A percentile compares a stretch with the other conserved stretches of the same genome.
Evolutionary conservation across 30 jellyfish, hydroid and myxozoan species (phyloP).

Genomic region (Pseudorhiza aurosa): DNA sequence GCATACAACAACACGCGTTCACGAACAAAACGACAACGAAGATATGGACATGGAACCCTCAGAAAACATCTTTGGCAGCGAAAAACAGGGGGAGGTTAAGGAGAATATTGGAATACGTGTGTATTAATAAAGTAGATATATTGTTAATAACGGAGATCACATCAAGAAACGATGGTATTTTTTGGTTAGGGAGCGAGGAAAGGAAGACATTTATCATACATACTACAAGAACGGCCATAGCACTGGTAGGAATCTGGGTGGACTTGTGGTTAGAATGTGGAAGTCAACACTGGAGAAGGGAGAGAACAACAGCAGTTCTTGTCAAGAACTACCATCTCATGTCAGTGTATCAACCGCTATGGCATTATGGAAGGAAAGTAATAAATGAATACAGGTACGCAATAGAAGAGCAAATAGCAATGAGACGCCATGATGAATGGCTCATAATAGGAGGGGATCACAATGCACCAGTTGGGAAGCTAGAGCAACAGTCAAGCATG

Average conservation of each 20-base stretch:
- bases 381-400: not conserved
- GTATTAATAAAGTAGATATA: not conserved
- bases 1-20: not conserved
- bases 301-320: not conserved
- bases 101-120: not conserved
- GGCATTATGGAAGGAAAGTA: not conserved
- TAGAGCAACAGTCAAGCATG: not conserved
- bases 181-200: constrained; percentile 1
- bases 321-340: constrained; percentile 6
- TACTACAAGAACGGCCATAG: not conserved
- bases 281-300: not conserved
- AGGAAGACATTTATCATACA: not conserved
- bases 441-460: constrained; percentile 1
- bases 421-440: constrained; percentile 15
- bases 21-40: not conserved
- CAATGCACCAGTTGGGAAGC: not conserved
- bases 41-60: not conserved
- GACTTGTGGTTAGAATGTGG: constrained; percentile 2
- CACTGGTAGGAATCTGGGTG: not conserved
- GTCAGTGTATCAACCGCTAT: not conserved
- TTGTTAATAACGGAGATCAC: not conserved
- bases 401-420: constrained; percentile 1
- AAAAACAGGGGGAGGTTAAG: no score
- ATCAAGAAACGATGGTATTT: not conserved
- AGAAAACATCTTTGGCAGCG: no score